A percentile compares a stretch with the other conserved stretches of the same genome.
phyloP scores from a whole-genome alignment of 2,113 vertebrate genomes.

The Lamprotornis superbus region DNA sequence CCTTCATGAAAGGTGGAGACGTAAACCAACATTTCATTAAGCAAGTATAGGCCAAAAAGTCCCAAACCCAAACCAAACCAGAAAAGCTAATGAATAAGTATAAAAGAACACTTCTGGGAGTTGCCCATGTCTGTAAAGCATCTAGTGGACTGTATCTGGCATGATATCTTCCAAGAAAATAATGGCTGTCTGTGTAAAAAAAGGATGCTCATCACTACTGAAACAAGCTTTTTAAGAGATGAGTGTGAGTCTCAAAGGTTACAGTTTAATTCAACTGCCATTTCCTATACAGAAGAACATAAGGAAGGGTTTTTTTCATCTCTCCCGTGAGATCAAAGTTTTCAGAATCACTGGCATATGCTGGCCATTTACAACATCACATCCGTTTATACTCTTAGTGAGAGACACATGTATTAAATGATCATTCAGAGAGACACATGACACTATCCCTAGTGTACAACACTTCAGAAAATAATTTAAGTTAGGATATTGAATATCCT shows the following conservation, averaged over 20 bases:
- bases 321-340: conserved; percentile 38
- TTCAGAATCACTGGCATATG: conserved; percentile 45
- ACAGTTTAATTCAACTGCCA: conserved; percentile 55
- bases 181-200: background rate
- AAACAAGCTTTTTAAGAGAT: conserved; percentile 57
- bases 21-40: background rate
- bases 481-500: conserved; percentile 76
- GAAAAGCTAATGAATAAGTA: background rate
- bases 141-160: background rate
- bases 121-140: background rate
- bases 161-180: conserved; percentile 1
- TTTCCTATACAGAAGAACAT: conserved; percentile 35
- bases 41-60: background rate
- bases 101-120: background rate
- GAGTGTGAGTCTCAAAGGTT: conserved; percentile 56
- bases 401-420: conserved; percentile 55
- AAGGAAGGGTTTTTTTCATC: conserved; percentile 13
- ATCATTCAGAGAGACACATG: conserved; percentile 62
- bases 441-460: conserved; percentile 67
- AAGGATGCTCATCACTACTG: background rate
- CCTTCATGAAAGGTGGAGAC: background rate
- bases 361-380: conserved; percentile 45
- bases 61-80: background rate
- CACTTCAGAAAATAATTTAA: conserved; percentile 80
- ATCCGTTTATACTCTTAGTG: conserved; percentile 50